phyloP scores from a whole-genome alignment of 1,140 invertebrate species.

The Ceratoteleas bidentatus region DNA sequence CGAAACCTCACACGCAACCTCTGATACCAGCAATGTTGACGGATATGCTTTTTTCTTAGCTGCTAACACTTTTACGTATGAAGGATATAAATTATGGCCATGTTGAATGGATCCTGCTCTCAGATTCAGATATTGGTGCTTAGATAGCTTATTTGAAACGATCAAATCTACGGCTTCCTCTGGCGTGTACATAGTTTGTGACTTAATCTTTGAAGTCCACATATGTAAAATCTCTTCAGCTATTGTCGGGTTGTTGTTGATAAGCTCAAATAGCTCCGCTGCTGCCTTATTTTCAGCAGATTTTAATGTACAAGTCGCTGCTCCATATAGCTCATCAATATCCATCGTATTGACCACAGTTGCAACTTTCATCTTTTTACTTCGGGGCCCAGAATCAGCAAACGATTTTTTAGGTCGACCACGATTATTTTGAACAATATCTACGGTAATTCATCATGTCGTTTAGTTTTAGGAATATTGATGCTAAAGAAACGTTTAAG shows the following conservation, averaged over 20 bases:
- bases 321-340: no score
- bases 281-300: no score
- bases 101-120: not conserved
- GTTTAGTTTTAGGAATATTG: no score
- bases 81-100: not conserved
- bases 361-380: no score
- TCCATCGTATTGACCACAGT: no score
- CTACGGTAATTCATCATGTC: no score
- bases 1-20: no score
- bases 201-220: conserved; percentile 1
- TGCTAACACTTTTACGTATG: not conserved
- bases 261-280: no score
- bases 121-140: not conserved
- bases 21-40: no score
- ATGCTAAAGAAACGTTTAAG: no score
- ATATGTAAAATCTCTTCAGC: conserved; percentile 2
- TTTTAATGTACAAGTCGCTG: no score
- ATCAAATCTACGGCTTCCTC: conserved; percentile 2
- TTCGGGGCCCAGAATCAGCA: not conserved
- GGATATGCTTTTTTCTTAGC: not conserved
- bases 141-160: not conserved
- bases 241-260: no score
- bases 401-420: conserved; percentile 5
- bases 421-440: not conserved
- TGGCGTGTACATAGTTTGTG: not conserved